phyloP scores from a whole-genome alignment of 2,797 vertebrate genomes.

The Crenuchus spilurus region DNA sequence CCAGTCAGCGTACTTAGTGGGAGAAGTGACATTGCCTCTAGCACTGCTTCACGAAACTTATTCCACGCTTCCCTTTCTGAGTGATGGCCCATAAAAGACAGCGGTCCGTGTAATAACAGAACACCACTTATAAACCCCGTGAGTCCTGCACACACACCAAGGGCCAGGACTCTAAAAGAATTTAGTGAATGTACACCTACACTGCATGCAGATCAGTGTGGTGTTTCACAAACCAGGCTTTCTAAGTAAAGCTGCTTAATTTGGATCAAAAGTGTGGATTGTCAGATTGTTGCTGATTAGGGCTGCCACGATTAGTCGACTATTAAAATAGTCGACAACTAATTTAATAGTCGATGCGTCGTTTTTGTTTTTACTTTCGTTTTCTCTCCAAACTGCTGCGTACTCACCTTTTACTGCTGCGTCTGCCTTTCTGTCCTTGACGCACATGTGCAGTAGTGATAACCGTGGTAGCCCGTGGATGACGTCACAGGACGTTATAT shows the following conservation, averaged over 20 bases:
- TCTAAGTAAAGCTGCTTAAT: neutral
- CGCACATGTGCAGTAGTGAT: too few relatives aligned
- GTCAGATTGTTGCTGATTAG: neutral
- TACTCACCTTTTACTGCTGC: too few relatives aligned
- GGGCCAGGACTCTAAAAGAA: slow-evolving; percentile 20
- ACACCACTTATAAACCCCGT: slow-evolving; percentile 39
- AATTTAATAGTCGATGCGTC: too few relatives aligned
- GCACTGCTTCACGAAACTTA: slow-evolving; percentile 46
- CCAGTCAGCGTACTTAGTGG: slow-evolving; percentile 31
- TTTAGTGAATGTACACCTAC: neutral
- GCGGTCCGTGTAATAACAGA: slow-evolving; percentile 47
- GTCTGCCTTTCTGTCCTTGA: too few relatives aligned
- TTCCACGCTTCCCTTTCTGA: slow-evolving; percentile 48
- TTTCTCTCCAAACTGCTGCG: too few relatives aligned
- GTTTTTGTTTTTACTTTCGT: too few relatives aligned
- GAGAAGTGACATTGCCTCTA: slow-evolving; percentile 52
- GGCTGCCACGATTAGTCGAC: neutral
- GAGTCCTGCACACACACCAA: slow-evolving; percentile 31
- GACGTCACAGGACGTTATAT: too few relatives aligned
- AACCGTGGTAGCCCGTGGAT: too few relatives aligned
- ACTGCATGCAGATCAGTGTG: slow-evolving; percentile 39
- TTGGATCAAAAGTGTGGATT: neutral
- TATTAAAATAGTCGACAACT: too few relatives aligned
- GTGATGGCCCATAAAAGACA: slow-evolving; percentile 49
- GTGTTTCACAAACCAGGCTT: neutral